Evolutionary conservation across 2,888 invertebrate genomes (phyloP).

Genomic region (Lydus trimaculatus): DNA sequence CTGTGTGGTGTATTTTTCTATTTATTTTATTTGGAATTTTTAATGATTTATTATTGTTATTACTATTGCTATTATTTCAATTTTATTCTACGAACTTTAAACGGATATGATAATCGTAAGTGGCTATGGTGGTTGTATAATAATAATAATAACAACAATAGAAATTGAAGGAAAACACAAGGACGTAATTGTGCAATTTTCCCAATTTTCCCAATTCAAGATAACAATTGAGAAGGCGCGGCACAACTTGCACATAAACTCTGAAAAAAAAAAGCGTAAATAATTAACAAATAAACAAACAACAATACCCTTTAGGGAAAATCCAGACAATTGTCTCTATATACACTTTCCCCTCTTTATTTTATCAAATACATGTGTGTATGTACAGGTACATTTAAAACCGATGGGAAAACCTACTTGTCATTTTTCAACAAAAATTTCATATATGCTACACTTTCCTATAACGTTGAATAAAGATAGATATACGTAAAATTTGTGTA

Average conservation of each 20-base stretch:
- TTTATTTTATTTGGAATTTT: background rate
- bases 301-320: background rate
- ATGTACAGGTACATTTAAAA: background rate
- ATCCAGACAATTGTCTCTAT: background rate
- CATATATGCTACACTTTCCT: background rate
- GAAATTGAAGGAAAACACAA: background rate
- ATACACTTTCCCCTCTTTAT: background rate
- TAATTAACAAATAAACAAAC: background rate
- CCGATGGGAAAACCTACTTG: background rate
- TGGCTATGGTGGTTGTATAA: background rate
- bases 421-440: background rate
- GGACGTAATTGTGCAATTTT: background rate
- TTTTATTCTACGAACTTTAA: background rate
- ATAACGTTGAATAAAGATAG: too few species aligned
- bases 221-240: background rate
- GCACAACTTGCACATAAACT: too few species aligned
- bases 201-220: background rate
- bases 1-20: background rate
- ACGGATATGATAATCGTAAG: background rate
- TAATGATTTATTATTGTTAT: too few species aligned
- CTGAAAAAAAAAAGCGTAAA: too few species aligned
- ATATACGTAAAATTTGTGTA: too few species aligned
- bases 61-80: background rate
- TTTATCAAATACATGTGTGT: background rate
- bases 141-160: background rate